Base-by-base conservation (phyloP, 2,888 invertebrate species). In the Rutpela maculata region DNA sequence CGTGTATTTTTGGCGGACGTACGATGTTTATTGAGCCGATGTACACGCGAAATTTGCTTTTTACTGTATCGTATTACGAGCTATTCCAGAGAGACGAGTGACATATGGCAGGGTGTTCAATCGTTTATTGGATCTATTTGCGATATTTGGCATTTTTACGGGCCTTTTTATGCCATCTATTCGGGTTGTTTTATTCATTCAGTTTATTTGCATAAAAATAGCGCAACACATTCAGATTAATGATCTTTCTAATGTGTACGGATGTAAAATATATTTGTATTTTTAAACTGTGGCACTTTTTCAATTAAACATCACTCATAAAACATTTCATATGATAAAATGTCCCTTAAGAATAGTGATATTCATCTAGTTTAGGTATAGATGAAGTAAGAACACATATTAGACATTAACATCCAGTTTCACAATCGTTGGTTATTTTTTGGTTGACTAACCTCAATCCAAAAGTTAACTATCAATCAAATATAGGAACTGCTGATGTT, bases 1-100 rank as follows among this genome's bases (percentile, higher is more conserved):
- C 63, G 55, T 31, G 62, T 72, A n/a, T 86, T 86, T 85, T 84
- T 78, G 84, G 80, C 83, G 84, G 83, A 84, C 82, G 78, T 82
- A 81, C 82, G 82, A 83, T 85, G 87, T 87, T 87, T 87, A 86
- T 86, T 85, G 85, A 85, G 85, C 85, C 84, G 85, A 87, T 87
- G 86, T 84, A 86, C 86, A 87, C 84, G 86, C 82, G 84, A 86
- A 87, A 86, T 87, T 87, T 84, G 85, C 84, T 87, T 87, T 87
- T 86, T 86, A 85, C 85, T 80, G 85, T 85, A 82, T 83, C 84
- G 69, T 81, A 79, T 80, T 79, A 79, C 83, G 81, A 76, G 74
- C 80, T 50, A 18, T 65, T 38, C 43, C 18, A 19, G 18, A 19
- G 35, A 22, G 59, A 17, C 31, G 59, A 19, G 43, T 63, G 71